These are phyloP conservation scores for Leucosticte australis DNA, from an alignment of 2,113 vertebrate genomes.

Conservation along the genomic window DNA sequence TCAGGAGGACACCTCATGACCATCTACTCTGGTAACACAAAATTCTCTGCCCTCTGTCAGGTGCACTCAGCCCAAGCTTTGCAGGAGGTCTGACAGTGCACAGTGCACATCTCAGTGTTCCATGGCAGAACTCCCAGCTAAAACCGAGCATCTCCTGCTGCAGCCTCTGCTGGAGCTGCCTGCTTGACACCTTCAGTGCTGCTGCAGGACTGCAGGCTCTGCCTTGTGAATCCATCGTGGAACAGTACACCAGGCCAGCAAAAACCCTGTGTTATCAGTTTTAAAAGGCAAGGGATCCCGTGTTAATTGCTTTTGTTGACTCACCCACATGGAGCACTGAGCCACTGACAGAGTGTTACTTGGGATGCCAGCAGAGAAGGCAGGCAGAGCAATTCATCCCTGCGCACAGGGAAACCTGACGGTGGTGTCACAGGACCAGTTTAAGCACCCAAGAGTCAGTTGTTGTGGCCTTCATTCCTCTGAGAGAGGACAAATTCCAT, in stretches of 20 bases:
- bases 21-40: not conserved
- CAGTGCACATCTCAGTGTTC: rapidly evolving
- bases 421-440: not conserved
- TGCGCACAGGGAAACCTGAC: rapidly evolving
- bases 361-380: not conserved
- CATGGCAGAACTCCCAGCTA: not conserved
- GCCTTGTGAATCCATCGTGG: rapidly evolving
- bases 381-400: not conserved
- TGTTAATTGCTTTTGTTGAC: no score
- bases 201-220: not conserved
- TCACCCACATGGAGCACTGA: rapidly evolving
- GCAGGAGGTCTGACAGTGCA: not conserved
- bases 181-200: not conserved
- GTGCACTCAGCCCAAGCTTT: not conserved
- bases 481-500: not conserved
- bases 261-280: rapidly evolving
- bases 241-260: not conserved
- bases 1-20: not conserved
- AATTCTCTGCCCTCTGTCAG: not conserved
- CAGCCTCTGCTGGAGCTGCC: not conserved
- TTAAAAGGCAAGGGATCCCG: not conserved
- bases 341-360: rapidly evolving
- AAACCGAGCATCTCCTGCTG: not conserved
- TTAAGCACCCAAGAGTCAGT: rapidly evolving
- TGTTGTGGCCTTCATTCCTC: not conserved